phyloP scores from a whole-genome alignment of 2,113 vertebrate species.

The Coregonus clupeaformis region DNA sequence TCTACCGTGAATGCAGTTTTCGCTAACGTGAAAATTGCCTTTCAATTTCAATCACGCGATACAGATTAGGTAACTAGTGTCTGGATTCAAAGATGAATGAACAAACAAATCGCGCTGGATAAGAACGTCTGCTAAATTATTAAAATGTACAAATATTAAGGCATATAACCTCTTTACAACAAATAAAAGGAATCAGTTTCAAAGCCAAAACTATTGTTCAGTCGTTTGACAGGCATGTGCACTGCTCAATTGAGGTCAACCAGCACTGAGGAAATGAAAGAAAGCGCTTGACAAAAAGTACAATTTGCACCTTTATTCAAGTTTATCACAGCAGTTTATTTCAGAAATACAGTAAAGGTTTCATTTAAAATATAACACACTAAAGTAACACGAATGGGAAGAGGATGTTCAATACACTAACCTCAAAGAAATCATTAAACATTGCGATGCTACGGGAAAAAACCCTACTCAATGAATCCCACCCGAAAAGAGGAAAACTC shows the following conservation, averaged over 20 bases:
- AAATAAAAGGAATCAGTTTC: not conserved
- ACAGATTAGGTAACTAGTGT: no score
- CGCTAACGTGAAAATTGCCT: no score
- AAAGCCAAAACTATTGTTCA: not conserved
- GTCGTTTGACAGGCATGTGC: not conserved
- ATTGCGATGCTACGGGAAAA: slow-evolving; percentile 53
- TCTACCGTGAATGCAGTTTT: no score
- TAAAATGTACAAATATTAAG: no score
- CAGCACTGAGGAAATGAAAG: not conserved
- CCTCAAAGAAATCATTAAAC: slow-evolving; percentile 70
- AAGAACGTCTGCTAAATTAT: no score
- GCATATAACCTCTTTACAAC: not conserved
- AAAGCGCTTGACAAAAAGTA: slow-evolving; percentile 46
- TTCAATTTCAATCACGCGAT: no score
- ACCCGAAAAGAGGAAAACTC: slow-evolving; percentile 26
- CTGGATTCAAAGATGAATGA: no score
- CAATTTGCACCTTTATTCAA: slow-evolving; percentile 98
- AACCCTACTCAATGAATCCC: slow-evolving; percentile 38
- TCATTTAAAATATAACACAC: slow-evolving; percentile 95
- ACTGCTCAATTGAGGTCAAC: not conserved
- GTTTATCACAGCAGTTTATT: slow-evolving; percentile 99
- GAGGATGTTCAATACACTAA: slow-evolving; percentile 84
- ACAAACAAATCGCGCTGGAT: no score
- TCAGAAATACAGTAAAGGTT: slow-evolving; percentile 99
- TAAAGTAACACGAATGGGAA: slow-evolving; percentile 84